Conservation (phyloP, 2,888 invertebrate genomes). For the Clunio marinus region DNA sequence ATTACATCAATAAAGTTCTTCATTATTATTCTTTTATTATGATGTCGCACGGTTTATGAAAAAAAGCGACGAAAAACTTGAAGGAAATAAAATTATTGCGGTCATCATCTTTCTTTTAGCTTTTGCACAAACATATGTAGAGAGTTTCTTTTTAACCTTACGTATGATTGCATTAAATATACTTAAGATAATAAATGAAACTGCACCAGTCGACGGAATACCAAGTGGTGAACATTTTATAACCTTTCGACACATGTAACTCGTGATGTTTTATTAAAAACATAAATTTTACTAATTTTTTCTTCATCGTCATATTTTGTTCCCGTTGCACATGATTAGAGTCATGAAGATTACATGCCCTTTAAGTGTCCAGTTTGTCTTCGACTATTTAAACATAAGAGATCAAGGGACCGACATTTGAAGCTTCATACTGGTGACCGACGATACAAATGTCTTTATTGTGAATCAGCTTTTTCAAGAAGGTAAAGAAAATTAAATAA, state of each 20-base stretch:
- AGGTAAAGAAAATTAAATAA: conserved; percentile 58
- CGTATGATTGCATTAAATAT: conserved; percentile 29
- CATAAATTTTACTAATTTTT: not conserved
- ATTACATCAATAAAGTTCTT: conserved; percentile 1
- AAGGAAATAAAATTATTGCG: not conserved
- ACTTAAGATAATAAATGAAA: conserved; percentile 29
- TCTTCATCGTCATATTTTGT: not conserved
- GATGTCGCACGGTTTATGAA: conserved; percentile 30
- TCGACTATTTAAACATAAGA: conserved; percentile 89
- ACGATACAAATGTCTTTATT: conserved; percentile 84
- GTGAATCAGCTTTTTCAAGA: conserved; percentile 88
- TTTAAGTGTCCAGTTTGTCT: conserved; percentile 90
- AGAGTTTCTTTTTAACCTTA: conserved; percentile 17
- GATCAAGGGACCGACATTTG: conserved; percentile 88
- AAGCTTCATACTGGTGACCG: conserved; percentile 89
- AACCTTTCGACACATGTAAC: not conserved
- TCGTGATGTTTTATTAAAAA: not conserved
- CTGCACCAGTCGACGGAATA: conserved; percentile 5
- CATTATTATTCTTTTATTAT: conserved; percentile 20
- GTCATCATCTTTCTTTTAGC: not conserved
- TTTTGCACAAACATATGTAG: not conserved
- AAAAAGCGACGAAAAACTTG: not conserved
- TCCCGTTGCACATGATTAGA: conserved; percentile 55
- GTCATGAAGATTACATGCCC: conserved; percentile 87
- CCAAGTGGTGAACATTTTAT: conserved; percentile 18